Percentiles rank a stretch among this genome's conserved stretches.
Evolutionary conservation across 2,113 vertebrate genomes (phyloP).

Genomic region (Recurvirostra avosetta): DNA sequence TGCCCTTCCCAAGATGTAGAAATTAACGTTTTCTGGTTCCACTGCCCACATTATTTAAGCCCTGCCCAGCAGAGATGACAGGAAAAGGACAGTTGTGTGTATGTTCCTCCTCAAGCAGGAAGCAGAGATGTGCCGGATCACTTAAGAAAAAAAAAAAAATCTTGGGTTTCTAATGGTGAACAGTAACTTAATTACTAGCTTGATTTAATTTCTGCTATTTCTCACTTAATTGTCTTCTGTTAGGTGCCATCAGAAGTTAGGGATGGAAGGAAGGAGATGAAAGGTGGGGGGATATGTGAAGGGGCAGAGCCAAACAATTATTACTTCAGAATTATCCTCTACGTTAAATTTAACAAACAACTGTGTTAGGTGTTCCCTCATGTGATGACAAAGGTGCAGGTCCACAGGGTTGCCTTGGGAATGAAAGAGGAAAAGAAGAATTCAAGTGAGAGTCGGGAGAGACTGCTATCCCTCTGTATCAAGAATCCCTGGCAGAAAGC

Average conservation of each 20-base stretch:
- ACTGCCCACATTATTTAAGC: background rate
- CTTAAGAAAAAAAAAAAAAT: background rate
- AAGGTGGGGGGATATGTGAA: background rate
- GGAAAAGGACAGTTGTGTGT: background rate
- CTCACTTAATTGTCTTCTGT: background rate
- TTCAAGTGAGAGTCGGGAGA: background rate
- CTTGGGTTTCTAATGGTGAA: background rate
- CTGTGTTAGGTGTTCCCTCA: background rate
- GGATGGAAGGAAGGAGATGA: background rate
- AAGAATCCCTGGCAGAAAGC: background rate
- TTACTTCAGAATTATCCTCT: background rate
- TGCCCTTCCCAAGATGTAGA: background rate
- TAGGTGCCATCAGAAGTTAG: background rate
- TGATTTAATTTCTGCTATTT: background rate
- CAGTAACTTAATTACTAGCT: background rate
- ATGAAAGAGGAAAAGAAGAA: background rate
- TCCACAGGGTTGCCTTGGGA: background rate
- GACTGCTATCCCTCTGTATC: background rate
- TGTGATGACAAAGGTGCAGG: background rate
- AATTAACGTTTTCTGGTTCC: background rate
- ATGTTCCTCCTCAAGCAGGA: background rate
- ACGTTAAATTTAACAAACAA: background rate
- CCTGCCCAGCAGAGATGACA: background rate
- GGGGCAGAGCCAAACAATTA: background rate
- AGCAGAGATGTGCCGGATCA: background rate